A percentile compares a stretch with the other conserved stretches of the same genome.
These are phyloP conservation scores for Eubasilissa splendida DNA, from an alignment of 2,888 invertebrate genomes.

Conservation along the genomic window DNA sequence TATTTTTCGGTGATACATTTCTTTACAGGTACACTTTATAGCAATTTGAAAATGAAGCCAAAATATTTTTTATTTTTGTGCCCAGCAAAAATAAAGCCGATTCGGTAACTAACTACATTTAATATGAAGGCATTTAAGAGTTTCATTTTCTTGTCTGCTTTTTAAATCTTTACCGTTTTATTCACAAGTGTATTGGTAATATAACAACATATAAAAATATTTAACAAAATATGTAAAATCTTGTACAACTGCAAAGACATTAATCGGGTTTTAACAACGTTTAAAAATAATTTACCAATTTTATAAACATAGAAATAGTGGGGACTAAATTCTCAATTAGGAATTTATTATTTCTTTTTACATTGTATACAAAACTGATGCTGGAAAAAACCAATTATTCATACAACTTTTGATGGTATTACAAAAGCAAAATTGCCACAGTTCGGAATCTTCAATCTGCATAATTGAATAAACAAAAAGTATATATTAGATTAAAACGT, in stretches of 20 bases:
- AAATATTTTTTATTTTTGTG: constrained; percentile 4
- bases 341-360: too few relatives aligned
- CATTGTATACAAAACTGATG: too few relatives aligned
- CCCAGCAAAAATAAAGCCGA: neutral
- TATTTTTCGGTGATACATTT: constrained; percentile 35
- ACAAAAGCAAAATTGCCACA: too few relatives aligned
- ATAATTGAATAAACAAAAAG: too few relatives aligned
- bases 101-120: neutral
- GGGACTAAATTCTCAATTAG: too few relatives aligned
- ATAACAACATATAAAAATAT: constrained; percentile 29
- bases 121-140: constrained; percentile 14
- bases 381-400: too few relatives aligned
- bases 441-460: too few relatives aligned
- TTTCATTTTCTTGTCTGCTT: constrained; percentile 12
- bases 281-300: too few relatives aligned
- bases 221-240: constrained; percentile 27
- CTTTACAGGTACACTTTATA: constrained; percentile 34
- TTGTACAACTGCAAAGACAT: neutral
- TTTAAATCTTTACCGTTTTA: constrained; percentile 7
- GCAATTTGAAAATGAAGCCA: constrained; percentile 10
- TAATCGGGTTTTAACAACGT: too few relatives aligned
- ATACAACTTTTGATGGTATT: too few relatives aligned
- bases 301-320: too few relatives aligned
- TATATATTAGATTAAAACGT: too few relatives aligned
- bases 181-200: neutral